A percentile compares a stretch with the other conserved stretches of the same genome.
phyloP scores from a whole-genome alignment of 2,797 vertebrate species.

The Helostoma temminkii region DNA sequence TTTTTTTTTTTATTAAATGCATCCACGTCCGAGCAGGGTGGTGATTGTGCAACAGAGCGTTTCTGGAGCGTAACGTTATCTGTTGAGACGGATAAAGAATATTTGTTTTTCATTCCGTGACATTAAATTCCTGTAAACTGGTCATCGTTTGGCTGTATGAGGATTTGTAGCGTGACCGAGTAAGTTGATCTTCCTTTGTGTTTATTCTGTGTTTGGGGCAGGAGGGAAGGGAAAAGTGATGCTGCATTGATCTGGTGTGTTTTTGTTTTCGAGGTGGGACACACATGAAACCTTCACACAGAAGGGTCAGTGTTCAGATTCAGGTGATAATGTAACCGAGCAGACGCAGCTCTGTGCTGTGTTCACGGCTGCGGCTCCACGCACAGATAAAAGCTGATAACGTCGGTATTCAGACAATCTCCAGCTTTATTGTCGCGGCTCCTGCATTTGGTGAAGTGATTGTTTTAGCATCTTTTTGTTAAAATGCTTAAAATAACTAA shows the following conservation, averaged over 20 bases:
- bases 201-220: not conserved
- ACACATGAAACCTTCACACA: not conserved
- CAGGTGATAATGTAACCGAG: not conserved
- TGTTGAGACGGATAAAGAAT: not conserved
- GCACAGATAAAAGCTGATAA: not conserved
- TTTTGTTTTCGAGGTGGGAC: not conserved
- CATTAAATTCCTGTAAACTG: not conserved
- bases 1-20: not conserved
- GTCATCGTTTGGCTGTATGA: not conserved
- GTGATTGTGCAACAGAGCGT: conserved; percentile 2
- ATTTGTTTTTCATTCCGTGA: not conserved
- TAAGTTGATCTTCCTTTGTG: conserved; percentile 24
- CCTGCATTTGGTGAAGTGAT: not conserved
- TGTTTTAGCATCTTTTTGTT: no score
- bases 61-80: not conserved
- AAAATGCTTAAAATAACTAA: no score
- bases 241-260: not conserved
- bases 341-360: no score
- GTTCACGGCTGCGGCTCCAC: not conserved
- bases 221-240: not conserved
- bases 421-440: not conserved
- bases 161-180: conserved; percentile 2
- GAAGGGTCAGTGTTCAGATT: not conserved
- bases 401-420: not conserved
- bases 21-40: conserved; percentile 27